A percentile compares a stretch with the other conserved stretches of the same genome.
phyloP scores from a whole-genome alignment of 2,113 vertebrate species.

The Murina feae region DNA sequence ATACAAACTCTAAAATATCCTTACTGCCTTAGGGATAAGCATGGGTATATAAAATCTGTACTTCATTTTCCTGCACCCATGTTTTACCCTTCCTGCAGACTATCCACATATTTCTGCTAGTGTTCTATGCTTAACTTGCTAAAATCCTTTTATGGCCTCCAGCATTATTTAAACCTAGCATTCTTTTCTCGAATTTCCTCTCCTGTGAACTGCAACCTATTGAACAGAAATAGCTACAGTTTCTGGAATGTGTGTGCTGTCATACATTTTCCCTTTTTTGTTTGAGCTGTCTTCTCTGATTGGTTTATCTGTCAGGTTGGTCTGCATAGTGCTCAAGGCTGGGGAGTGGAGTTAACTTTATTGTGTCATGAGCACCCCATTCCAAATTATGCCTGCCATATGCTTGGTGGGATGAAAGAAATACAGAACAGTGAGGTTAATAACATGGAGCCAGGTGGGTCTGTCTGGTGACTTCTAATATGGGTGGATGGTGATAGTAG shows the following conservation, averaged over 20 bases:
- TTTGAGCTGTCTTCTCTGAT: neutral
- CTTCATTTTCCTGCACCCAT: neutral
- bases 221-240: slow-evolving; percentile 15
- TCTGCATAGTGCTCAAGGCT: neutral
- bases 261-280: neutral
- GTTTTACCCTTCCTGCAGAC: neutral
- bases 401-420: neutral
- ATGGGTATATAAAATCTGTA: neutral
- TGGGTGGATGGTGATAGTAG: neutral
- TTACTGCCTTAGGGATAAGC: neutral
- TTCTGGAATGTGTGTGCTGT: slow-evolving; percentile 28
- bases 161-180: slow-evolving; percentile 21
- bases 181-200: neutral
- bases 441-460: neutral
- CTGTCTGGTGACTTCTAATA: neutral
- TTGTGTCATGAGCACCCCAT: neutral
- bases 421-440: neutral
- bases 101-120: neutral
- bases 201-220: neutral
- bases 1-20: neutral
- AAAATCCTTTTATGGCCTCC: neutral
- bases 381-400: neutral
- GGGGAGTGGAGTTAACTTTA: neutral
- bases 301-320: neutral
- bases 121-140: neutral